phyloP scores from a whole-genome alignment of 2,113 vertebrate genomes.

The Perccottus glenii region DNA sequence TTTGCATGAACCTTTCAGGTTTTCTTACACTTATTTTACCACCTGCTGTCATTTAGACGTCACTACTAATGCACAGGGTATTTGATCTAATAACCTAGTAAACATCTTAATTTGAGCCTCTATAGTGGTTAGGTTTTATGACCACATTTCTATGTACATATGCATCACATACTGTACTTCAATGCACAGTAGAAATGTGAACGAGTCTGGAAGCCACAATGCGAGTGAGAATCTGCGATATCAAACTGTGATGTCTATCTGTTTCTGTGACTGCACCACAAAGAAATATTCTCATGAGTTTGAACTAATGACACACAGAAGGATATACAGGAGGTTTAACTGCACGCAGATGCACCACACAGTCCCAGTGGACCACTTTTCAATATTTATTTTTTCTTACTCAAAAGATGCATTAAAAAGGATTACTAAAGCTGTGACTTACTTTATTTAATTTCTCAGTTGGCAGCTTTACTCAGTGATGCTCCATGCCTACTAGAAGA shows the following conservation, averaged over 20 bases:
- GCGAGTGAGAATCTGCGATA: neutral
- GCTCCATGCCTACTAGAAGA: slow-evolving; percentile 69
- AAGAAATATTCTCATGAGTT: slow-evolving; percentile 31
- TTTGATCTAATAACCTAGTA: too few species aligned
- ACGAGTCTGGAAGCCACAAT: too few species aligned
- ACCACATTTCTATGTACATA: too few species aligned
- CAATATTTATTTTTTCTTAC: neutral
- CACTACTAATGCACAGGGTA: too few species aligned
- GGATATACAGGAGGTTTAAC: slow-evolving; percentile 22
- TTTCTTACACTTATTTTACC: too few species aligned
- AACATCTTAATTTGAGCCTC: too few species aligned
- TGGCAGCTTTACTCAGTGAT: slow-evolving; percentile 65
- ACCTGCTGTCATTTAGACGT: too few species aligned
- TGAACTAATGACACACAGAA: slow-evolving; percentile 29
- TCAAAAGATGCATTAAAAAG: neutral
- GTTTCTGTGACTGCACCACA: neutral
- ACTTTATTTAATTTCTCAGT: slow-evolving; percentile 47
- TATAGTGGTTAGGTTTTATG: too few species aligned
- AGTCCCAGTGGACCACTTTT: slow-evolving; percentile 17
- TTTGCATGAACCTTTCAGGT: too few species aligned
- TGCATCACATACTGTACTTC: too few species aligned
- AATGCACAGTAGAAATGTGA: too few species aligned
- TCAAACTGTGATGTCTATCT: neutral
- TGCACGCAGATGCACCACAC: slow-evolving; percentile 30
- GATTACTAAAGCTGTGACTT: slow-evolving; percentile 6